Conservation (phyloP, 2,797 vertebrate genomes). For the Botia kubotai region DNA sequence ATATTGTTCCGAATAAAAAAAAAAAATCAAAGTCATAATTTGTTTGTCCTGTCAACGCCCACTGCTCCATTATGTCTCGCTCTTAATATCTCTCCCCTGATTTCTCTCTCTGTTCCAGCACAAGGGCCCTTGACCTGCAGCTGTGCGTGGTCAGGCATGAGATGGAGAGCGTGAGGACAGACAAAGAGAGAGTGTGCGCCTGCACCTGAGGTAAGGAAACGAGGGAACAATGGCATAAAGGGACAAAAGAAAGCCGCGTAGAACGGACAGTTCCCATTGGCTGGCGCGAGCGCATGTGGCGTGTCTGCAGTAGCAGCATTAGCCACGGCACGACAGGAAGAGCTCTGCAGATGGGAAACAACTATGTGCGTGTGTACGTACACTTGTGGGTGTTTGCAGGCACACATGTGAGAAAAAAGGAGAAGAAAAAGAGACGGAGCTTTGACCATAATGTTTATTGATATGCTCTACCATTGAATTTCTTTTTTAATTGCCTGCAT, state of each 20-base stretch:
- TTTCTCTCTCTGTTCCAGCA: constrained; percentile 56
- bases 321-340: constrained; percentile 69
- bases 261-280: constrained; percentile 49
- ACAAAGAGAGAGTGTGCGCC: constrained; percentile 68
- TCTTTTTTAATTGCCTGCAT: not conserved
- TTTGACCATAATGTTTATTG: not conserved
- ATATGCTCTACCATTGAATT: not conserved
- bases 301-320: constrained; percentile 37
- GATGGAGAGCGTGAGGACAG: constrained; percentile 68
- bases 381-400: constrained; percentile 46
- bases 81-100: constrained; percentile 56
- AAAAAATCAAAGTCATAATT: constrained; percentile 34
- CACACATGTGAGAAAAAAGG: constrained; percentile 31
- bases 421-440: constrained; percentile 30
- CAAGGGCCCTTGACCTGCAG: constrained; percentile 64
- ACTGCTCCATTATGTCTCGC: constrained; percentile 12
- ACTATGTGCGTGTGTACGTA: constrained; percentile 58
- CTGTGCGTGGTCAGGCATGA: constrained; percentile 74
- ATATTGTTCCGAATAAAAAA: constrained; percentile 37
- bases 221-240: constrained; percentile 39
- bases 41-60: constrained; percentile 8
- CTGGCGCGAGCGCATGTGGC: constrained; percentile 48
- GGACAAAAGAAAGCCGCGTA: constrained; percentile 33
- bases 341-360: constrained; percentile 68
- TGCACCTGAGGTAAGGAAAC: constrained; percentile 79